Conservation (phyloP, 53 echinoderm and acorn worm genomes). For the Apostichopus leukothele region DNA sequence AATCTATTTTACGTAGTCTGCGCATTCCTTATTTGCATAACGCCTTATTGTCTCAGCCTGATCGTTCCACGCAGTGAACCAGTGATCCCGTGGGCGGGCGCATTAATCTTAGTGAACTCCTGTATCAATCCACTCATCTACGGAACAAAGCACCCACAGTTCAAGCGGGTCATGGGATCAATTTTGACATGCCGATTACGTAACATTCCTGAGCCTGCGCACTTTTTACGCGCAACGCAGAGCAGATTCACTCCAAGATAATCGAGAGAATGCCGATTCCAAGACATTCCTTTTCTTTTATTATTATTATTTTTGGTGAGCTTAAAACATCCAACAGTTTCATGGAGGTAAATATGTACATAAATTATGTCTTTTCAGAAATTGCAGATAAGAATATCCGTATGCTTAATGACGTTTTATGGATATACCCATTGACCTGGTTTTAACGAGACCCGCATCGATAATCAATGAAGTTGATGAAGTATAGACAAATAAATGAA, state of each 20-base stretch:
- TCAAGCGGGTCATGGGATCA: conserved; percentile 80
- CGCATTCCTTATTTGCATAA: conserved; percentile 86
- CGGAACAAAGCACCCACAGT: conserved; percentile 88
- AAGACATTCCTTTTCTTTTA: too few relatives aligned
- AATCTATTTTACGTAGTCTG: conserved; percentile 95
- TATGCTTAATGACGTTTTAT: too few relatives aligned
- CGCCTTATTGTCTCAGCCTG: conserved; percentile 85
- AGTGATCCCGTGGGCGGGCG: conserved; percentile 90
- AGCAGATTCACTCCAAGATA: conserved; percentile 37
- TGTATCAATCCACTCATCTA: conserved; percentile 89
- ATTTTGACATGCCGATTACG: conserved; percentile 69
- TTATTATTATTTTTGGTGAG: too few relatives aligned
- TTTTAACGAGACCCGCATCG: too few relatives aligned
- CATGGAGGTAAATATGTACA: too few relatives aligned
- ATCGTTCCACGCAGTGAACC: conserved; percentile 86
- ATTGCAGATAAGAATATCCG: too few relatives aligned
- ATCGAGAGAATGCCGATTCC: neutral
- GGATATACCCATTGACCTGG: too few relatives aligned
- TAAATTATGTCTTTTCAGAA: too few relatives aligned
- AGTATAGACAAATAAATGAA: too few relatives aligned
- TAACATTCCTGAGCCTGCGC: conserved; percentile 80
- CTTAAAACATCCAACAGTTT: too few relatives aligned
- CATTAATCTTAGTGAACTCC: conserved; percentile 79
- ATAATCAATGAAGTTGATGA: too few relatives aligned
- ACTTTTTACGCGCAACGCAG: conserved; percentile 71